Conservation (phyloP, 2,113 vertebrate species). For the Sinocyclocheilus maitianheensis region DNA sequence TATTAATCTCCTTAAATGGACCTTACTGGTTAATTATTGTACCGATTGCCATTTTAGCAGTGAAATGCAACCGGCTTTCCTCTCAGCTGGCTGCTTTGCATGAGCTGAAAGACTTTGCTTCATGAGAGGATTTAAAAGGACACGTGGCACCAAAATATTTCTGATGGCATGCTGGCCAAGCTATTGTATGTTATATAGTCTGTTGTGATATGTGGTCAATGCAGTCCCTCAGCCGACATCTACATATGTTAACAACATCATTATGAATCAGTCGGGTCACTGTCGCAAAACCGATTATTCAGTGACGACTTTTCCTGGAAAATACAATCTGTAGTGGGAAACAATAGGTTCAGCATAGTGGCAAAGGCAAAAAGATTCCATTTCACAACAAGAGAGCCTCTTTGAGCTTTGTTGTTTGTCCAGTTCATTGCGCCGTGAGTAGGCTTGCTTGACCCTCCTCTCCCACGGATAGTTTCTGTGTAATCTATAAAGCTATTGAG, state of each 20-base stretch:
- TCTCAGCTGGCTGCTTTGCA: slow-evolving; percentile 5
- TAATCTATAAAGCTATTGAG: slow-evolving; percentile 57
- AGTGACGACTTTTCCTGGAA: slow-evolving; percentile 20
- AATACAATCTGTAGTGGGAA: slow-evolving; percentile 27
- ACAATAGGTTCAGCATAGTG: slow-evolving; percentile 37
- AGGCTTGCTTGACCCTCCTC: slow-evolving; percentile 48
- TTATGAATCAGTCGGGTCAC: background rate
- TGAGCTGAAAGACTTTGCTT: slow-evolving; percentile 25
- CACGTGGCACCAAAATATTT: slow-evolving; percentile 1
- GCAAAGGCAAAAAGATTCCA: slow-evolving; percentile 42
- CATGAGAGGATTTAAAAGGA: slow-evolving; percentile 26
- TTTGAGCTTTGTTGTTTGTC: slow-evolving; percentile 44
- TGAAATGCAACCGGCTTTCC: background rate
- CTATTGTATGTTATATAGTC: slow-evolving; percentile 6
- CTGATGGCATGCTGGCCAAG: background rate
- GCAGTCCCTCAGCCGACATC: background rate
- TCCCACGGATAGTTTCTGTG: slow-evolving; percentile 55
- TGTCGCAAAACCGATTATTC: slow-evolving; percentile 30
- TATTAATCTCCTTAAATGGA: slow-evolving; percentile 3
- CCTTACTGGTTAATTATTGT: slow-evolving; percentile 13
- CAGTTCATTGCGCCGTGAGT: slow-evolving; percentile 50
- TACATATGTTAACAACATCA: background rate
- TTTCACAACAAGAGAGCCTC: slow-evolving; percentile 47
- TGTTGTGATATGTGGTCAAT: background rate
- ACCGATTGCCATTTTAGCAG: background rate